Evolutionary conservation across 2,797 vertebrate species (phyloP).

Genomic region (Parotocinclus haroldoi): DNA sequence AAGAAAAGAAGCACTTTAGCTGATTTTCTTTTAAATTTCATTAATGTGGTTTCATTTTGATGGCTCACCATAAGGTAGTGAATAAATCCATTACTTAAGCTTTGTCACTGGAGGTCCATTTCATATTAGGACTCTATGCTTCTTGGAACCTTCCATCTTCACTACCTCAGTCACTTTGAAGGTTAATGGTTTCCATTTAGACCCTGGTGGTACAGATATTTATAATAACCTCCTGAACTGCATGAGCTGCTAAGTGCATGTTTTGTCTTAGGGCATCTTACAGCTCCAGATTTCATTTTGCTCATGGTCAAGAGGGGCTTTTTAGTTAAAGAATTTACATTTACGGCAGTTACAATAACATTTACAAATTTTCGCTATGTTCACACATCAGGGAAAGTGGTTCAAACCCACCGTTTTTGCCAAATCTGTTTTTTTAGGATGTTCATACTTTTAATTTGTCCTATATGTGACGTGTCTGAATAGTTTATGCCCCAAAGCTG

Average conservation of each 20-base stretch:
- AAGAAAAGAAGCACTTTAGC: constrained; percentile 31
- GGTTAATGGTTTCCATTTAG: constrained; percentile 34
- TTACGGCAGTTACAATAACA: too few species aligned
- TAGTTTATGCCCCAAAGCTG: too few species aligned
- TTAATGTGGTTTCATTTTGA: constrained; percentile 30
- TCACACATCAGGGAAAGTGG: too few species aligned
- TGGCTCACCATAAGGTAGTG: constrained; percentile 21
- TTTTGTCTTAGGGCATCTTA: constrained; percentile 20
- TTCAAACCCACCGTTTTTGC: too few species aligned
- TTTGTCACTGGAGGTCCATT: constrained; percentile 1
- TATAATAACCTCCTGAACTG: constrained; percentile 18
- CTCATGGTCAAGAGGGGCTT: constrained; percentile 23
- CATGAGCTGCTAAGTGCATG: constrained; percentile 23
- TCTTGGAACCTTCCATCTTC: constrained; percentile 31
- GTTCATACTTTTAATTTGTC: too few species aligned
- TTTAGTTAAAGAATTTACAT: too few species aligned
- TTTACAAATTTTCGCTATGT: constrained; percentile 13
- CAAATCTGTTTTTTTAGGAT: too few species aligned
- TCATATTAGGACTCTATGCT: constrained; percentile 9
- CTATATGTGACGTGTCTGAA: too few species aligned
- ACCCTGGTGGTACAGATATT: constrained; percentile 18
- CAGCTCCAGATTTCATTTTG: constrained; percentile 15
- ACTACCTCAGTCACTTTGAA: constrained; percentile 23
- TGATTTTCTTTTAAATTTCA: constrained; percentile 24
- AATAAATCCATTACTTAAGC: constrained; percentile 38